phyloP scores from a whole-genome alignment of 2,888 invertebrate genomes.

The Dynastes tityus region DNA sequence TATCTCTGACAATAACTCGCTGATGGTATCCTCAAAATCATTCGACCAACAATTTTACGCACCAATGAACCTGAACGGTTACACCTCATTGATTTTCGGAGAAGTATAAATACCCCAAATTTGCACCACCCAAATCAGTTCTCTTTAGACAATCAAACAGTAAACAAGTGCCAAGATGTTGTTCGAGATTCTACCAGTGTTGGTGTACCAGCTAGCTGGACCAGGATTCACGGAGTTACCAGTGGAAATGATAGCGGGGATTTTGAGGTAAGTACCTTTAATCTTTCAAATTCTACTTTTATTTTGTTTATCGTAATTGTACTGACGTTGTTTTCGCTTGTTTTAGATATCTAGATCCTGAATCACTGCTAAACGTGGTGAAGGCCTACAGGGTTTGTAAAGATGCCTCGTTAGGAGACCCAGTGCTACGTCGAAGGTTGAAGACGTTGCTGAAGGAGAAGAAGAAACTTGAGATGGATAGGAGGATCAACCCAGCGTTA shows the following conservation, averaged over 20 bases:
- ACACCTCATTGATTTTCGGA: neutral
- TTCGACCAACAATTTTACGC: no score
- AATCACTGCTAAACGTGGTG: neutral
- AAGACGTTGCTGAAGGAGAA: neutral
- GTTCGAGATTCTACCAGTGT: no score
- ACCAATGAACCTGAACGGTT: no score
- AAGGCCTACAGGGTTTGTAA: neutral
- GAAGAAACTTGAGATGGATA: neutral
- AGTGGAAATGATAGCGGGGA: neutral
- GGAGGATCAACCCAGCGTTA: neutral
- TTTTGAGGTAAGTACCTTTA: neutral
- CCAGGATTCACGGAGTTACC: neutral
- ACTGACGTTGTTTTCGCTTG: neutral
- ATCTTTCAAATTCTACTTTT: neutral
- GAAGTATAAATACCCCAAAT: neutral
- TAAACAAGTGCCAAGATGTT: neutral
- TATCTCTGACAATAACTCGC: no score
- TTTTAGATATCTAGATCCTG: neutral
- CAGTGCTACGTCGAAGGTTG: neutral
- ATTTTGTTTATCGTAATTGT: neutral
- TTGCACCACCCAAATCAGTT: neutral
- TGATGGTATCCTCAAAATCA: no score
- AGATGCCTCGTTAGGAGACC: neutral
- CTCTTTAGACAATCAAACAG: neutral
- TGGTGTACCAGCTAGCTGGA: neutral